Conservation (phyloP, 2,113 vertebrate genomes). For the Neogobius melanostomus region DNA sequence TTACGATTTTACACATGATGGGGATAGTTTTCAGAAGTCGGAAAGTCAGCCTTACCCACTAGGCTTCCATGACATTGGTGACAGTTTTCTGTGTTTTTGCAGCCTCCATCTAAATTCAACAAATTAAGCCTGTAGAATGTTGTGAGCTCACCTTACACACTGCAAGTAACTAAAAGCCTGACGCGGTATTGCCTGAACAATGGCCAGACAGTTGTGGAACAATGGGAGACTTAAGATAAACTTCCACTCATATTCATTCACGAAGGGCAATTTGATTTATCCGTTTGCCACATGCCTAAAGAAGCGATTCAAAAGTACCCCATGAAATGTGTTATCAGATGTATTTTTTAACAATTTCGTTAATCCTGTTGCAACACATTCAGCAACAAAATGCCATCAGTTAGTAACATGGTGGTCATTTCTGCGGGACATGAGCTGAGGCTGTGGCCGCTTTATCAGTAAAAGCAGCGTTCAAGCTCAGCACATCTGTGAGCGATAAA, state of each 20-base stretch:
- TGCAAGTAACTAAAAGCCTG: too few species aligned
- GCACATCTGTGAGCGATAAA: conserved; percentile 51
- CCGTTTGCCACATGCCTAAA: background rate
- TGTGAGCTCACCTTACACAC: too few species aligned
- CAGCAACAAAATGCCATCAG: background rate
- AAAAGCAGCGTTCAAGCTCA: conserved; percentile 51
- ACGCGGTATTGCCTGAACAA: too few species aligned
- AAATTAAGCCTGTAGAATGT: too few species aligned
- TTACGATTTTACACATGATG: too few species aligned
- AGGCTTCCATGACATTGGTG: too few species aligned
- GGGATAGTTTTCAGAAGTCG: too few species aligned
- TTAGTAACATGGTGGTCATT: conserved; percentile 2
- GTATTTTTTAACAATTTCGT: background rate
- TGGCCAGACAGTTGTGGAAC: too few species aligned
- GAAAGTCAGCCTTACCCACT: too few species aligned
- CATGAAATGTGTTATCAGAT: background rate
- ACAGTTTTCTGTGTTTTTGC: too few species aligned
- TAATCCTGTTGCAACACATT: background rate
- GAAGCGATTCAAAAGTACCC: background rate
- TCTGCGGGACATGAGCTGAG: conserved; percentile 19
- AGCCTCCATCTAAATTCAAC: too few species aligned
- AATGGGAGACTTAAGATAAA: background rate
- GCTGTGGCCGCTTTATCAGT: conserved; percentile 37
- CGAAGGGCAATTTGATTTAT: background rate
- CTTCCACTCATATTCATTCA: background rate